phyloP scores from a whole-genome alignment of 2,113 vertebrate genomes.

The Suncus etruscus region DNA sequence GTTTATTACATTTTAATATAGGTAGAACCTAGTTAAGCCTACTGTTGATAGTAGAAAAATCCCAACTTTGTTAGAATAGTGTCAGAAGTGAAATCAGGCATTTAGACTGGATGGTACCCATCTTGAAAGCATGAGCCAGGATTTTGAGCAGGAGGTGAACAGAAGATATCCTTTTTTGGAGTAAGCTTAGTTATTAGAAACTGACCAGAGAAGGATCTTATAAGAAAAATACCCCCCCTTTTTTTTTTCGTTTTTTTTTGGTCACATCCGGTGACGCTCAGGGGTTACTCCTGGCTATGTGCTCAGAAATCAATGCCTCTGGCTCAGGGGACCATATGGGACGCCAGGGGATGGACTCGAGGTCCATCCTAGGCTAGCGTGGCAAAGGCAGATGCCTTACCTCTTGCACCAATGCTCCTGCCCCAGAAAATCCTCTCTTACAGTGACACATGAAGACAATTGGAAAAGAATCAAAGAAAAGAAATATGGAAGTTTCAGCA shows the following conservation, averaged over 20 bases:
- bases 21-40: not conserved
- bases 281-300: too few species aligned
- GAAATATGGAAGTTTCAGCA: not conserved
- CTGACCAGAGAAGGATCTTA: not conserved
- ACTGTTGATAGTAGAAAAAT: not conserved
- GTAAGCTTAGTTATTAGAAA: not conserved
- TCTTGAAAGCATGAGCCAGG: not conserved
- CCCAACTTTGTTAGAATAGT: not conserved
- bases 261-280: too few species aligned
- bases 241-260: too few species aligned
- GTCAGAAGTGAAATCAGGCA: not conserved
- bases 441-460: not conserved
- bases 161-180: not conserved
- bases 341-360: too few species aligned
- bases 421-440: not conserved
- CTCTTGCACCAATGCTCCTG: too few species aligned
- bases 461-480: not conserved
- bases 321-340: too few species aligned
- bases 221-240: not conserved
- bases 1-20: not conserved
- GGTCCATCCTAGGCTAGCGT: too few species aligned
- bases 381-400: too few species aligned
- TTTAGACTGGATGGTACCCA: not conserved
- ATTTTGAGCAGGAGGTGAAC: not conserved
- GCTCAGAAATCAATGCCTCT: too few species aligned